These are phyloP conservation scores for Corticium candelabrum DNA, from an alignment of 37 sponge, comb jelly and placozoan species.

Conservation along the genomic window DNA sequence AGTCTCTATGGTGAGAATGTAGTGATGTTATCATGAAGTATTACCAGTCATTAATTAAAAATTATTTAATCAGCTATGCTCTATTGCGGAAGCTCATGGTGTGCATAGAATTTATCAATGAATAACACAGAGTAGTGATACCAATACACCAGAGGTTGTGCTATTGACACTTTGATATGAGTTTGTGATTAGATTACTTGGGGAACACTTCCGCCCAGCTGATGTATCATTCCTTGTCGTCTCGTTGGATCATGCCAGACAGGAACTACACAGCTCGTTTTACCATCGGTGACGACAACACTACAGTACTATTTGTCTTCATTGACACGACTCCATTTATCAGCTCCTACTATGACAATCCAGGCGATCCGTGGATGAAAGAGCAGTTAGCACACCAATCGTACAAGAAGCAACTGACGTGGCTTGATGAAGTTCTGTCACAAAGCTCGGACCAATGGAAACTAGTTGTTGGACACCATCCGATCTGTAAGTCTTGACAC, in stretches of 20 bases:
- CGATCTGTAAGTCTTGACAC: slow-evolving; percentile 8
- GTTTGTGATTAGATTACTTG: slow-evolving; percentile 21
- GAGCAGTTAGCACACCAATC: background rate
- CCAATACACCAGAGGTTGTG: no score
- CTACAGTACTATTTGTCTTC: slow-evolving; percentile 22
- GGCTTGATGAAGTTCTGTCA: slow-evolving; percentile 13
- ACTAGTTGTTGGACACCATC: slow-evolving; percentile 26
- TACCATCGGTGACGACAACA: background rate
- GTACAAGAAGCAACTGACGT: slow-evolving; percentile 13
- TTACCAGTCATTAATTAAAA: no score
- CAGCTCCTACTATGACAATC: slow-evolving; percentile 9
- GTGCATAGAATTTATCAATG: no score
- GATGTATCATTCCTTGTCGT: slow-evolving; percentile 14
- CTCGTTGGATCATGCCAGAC: slow-evolving; percentile 20
- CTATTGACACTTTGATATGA: no score
- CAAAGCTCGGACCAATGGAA: slow-evolving; percentile 9
- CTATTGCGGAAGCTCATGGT: no score
- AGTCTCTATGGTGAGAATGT: no score
- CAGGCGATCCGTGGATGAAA: slow-evolving; percentile 17
- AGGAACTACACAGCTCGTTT: slow-evolving; percentile 3
- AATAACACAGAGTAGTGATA: no score
- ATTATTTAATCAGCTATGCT: no score
- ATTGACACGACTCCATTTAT: slow-evolving; percentile 23
- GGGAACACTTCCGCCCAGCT: slow-evolving; percentile 24
- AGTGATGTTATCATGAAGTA: no score